phyloP scores from a whole-genome alignment of 2,888 invertebrate species.

The Helicoverpa assulta region DNA sequence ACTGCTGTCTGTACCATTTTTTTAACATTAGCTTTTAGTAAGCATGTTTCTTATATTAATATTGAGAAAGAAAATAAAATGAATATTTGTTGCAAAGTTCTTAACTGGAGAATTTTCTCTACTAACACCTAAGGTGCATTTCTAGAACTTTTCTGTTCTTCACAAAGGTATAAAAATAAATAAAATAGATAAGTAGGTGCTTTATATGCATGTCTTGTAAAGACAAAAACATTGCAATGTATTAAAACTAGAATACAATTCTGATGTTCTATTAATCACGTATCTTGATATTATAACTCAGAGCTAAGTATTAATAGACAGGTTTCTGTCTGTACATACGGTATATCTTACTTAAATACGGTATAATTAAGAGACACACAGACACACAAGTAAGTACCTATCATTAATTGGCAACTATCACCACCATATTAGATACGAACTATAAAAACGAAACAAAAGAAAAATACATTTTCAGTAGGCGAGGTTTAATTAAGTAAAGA shows the following conservation, averaged over 20 bases:
- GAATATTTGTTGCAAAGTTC: too few species aligned
- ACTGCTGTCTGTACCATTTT: too few species aligned
- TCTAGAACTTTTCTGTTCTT: neutral
- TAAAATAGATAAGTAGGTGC: neutral
- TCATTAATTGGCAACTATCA: conserved; percentile 39
- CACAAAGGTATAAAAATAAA: neutral
- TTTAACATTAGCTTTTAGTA: too few species aligned
- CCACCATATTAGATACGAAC: conserved; percentile 26
- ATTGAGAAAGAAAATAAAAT: too few species aligned
- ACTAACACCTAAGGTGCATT: neutral
- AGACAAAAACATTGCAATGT: neutral
- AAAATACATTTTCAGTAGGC: conserved; percentile 49
- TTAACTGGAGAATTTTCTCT: neutral
- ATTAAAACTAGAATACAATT: neutral
- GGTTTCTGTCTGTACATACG: neutral
- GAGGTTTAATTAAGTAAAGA: conserved; percentile 61
- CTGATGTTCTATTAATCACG: conserved; percentile 16
- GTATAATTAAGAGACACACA: too few species aligned
- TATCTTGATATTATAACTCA: conserved; percentile 36
- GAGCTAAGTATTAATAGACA: neutral
- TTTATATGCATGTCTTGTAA: too few species aligned
- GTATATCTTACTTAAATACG: neutral
- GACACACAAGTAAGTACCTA: conserved; percentile 7
- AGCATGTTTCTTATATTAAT: too few species aligned
- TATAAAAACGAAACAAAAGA: conserved; percentile 30